Evolutionary conservation across 2,113 vertebrate species (phyloP), one percentile per base, ranked within the genome.

Genomic region (Antennarius striatus): DNA sequence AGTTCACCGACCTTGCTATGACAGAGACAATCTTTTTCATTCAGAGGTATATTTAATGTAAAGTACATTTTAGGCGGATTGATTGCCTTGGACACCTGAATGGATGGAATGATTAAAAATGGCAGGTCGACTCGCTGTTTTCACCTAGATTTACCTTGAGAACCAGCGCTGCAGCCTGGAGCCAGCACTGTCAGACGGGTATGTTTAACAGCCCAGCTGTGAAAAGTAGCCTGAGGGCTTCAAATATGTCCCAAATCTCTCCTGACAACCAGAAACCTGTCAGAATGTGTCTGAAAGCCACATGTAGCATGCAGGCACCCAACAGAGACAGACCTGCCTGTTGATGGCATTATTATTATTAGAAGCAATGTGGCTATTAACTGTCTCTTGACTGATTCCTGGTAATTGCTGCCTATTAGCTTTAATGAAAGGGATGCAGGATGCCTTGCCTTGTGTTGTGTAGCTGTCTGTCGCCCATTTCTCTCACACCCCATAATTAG

Each of bases 391-490:
- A 88, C 75, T 79, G 88, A 91, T 76, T 70, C 63, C 78, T 91
- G 78, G 83, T 91, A 90, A 91, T 88, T 83, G 40, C 80, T 46
- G 75, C 76, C 73, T 80, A 89, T 89, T 89, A 89, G 80, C 67
- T 81, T 80, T 86, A 90, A 90, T 91, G 83, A 90, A 85, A 90
- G 89, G 90, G 80, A 73, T 52, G 64, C 64, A 13, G 71, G 75
- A 58, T 47, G 64, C 65, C 61, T 74, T 36, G 60, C 71, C 70
- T 73, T 12, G 56, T 58, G 74, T 54, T 73, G 57, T 32, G 61
- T 49, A 50, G 61, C 74, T 46, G 77, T 45, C 69, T 82, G 86
- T 88, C 67, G 81, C 82, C 82, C 40, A 16, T 67, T 56, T 65
- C 62, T 45, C 63, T 79, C 68, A 36, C 78, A 83, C 65, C 74